A percentile compares a stretch with the other conserved stretches of the same genome.
phyloP scores from a whole-genome alignment of 1,140 invertebrate genomes.

The Megalonaias nervosa region DNA sequence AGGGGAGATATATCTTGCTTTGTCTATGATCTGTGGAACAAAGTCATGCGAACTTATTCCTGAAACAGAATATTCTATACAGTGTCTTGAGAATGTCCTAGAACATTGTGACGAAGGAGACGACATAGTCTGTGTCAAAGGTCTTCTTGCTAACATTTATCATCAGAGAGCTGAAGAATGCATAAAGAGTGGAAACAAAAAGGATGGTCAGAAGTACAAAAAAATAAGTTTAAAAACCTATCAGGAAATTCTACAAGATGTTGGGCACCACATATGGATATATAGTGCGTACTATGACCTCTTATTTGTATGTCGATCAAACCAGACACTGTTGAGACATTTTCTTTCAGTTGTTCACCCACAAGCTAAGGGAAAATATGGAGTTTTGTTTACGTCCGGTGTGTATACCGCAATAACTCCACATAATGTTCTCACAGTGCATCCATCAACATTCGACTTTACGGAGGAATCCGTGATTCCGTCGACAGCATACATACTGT shows the following conservation, averaged over 20 bases:
- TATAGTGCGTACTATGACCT: constrained; percentile 15
- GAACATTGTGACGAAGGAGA: background rate
- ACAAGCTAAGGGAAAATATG: too few relatives aligned
- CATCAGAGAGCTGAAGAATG: background rate
- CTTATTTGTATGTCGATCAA: background rate
- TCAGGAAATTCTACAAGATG: background rate
- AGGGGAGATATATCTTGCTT: constrained; percentile 7
- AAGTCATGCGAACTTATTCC: background rate
- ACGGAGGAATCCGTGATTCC: too few relatives aligned
- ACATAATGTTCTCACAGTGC: too few relatives aligned
- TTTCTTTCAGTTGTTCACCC: too few relatives aligned
- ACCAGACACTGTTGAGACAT: too few relatives aligned
- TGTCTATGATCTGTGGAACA: constrained; percentile 2
- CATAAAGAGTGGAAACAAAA: background rate
- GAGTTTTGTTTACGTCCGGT: too few relatives aligned
- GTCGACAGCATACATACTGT: too few relatives aligned
- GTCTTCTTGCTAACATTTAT: constrained; percentile 6
- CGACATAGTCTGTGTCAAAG: background rate
- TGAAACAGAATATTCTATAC: background rate
- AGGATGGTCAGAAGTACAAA: background rate
- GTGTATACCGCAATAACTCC: too few relatives aligned
- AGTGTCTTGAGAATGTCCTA: background rate
- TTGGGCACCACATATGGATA: background rate
- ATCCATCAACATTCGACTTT: too few relatives aligned
- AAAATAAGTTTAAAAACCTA: constrained; percentile 1